Evolutionary conservation across 2,888 invertebrate genomes (phyloP).

Genomic region (Altica lythri): DNA sequence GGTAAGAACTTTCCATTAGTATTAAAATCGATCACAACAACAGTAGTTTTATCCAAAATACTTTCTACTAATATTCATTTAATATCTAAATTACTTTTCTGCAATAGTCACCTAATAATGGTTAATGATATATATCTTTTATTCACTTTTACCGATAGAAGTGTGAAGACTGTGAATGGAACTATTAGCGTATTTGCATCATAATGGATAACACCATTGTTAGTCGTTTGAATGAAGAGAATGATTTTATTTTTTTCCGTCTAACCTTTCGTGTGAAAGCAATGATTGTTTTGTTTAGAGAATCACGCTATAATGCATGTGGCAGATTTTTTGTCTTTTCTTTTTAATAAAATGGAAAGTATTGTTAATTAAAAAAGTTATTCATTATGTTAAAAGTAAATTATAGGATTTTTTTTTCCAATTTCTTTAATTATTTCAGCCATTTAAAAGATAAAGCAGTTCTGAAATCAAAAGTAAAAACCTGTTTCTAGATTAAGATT

Average conservation of each 20-base stretch:
- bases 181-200: slow-evolving; percentile 5
- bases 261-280: neutral
- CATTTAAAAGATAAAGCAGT: too few species aligned
- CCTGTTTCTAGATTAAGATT: too few species aligned
- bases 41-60: neutral
- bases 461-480: too few species aligned
- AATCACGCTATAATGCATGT: neutral
- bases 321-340: neutral
- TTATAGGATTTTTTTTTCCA: too few species aligned
- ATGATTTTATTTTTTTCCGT: neutral
- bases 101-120: neutral
- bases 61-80: slow-evolving; percentile 3
- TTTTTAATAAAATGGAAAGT: too few species aligned
- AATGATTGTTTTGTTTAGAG: neutral
- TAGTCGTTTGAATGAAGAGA: slow-evolving; percentile 6
- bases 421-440: too few species aligned
- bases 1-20: too few species aligned
- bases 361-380: too few species aligned
- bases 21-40: too few species aligned
- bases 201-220: slow-evolving; percentile 5
- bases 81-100: neutral
- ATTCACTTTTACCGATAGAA: slow-evolving; percentile 5
- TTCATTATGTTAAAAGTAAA: too few species aligned
- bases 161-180: neutral
- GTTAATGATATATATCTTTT: neutral